These are phyloP conservation scores for Dendronephthya gigantea DNA, from an alignment of 64 coral and sea anemone genomes.

Conservation along the genomic window DNA sequence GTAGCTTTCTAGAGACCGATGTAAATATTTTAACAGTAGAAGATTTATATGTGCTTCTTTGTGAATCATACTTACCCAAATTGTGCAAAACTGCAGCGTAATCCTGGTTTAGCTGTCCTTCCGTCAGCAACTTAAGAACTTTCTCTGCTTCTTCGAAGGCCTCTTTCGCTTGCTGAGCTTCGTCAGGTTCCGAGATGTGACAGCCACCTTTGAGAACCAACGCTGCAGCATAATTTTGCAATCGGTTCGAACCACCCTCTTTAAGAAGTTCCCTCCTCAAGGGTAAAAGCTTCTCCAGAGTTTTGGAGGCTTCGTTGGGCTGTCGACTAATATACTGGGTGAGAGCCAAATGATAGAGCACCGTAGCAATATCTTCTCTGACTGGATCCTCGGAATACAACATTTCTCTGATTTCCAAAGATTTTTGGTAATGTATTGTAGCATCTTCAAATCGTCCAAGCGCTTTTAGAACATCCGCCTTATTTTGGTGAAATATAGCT, in stretches of 20 bases:
- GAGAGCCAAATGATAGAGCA: background rate
- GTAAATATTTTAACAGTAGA: too few relatives aligned
- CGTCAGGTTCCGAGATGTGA: too few relatives aligned
- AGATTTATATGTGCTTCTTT: background rate
- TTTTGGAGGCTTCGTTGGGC: background rate
- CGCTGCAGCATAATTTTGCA: background rate
- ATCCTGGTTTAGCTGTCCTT: too few relatives aligned
- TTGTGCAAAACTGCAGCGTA: too few relatives aligned
- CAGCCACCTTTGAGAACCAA: background rate
- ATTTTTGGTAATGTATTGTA: background rate
- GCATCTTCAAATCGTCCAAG: background rate
- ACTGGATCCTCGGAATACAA: background rate
- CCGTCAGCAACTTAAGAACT: too few relatives aligned
- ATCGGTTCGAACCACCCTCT: background rate
- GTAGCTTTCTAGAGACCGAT: too few relatives aligned
- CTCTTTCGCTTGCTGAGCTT: too few relatives aligned
- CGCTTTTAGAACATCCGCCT: too few relatives aligned
- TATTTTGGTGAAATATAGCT: conserved; percentile 6
- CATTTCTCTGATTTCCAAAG: conserved; percentile 7
- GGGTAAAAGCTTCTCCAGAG: too few relatives aligned
- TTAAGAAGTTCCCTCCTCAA: background rate
- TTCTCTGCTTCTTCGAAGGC: too few relatives aligned
- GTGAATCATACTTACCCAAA: too few relatives aligned
- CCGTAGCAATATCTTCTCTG: too few relatives aligned
- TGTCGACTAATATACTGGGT: background rate